Conservation (phyloP, 1,140 invertebrate species). For the Habropoda laboriosa region DNA sequence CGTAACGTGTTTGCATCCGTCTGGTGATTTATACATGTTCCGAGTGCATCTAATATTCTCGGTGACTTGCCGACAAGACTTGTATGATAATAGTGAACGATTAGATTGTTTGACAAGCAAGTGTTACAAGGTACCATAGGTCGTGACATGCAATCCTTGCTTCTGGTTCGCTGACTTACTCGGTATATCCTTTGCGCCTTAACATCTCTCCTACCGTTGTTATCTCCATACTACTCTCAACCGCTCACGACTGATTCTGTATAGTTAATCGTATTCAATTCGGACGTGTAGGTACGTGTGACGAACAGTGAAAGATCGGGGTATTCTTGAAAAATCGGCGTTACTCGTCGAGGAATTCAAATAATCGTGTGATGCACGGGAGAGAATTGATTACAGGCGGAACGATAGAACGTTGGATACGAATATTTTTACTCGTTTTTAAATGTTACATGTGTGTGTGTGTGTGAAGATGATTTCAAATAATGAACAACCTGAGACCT, state of each 20-base stretch:
- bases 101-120: conserved; percentile 49
- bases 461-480: no score
- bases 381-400: no score
- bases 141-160: conserved; percentile 26
- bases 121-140: conserved; percentile 24
- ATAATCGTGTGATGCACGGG: no score
- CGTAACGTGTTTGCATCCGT: neutral
- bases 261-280: neutral
- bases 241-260: neutral
- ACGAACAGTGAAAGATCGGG: no score
- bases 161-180: conserved; percentile 19
- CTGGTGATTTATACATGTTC: conserved; percentile 25
- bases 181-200: conserved; percentile 27
- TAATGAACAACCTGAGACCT: no score
- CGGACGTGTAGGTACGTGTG: no score
- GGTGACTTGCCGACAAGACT: conserved; percentile 21
- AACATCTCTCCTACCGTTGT: conserved; percentile 1
- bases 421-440: no score
- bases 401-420: no score
- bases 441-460: no score
- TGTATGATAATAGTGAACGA: conserved; percentile 39
- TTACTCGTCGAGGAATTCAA: no score
- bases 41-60: conserved; percentile 19
- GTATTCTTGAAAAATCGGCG: no score
- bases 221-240: conserved; percentile 13